Evolutionary conservation across 2,797 vertebrate species (phyloP).

Genomic region (Bufotes viridis): DNA sequence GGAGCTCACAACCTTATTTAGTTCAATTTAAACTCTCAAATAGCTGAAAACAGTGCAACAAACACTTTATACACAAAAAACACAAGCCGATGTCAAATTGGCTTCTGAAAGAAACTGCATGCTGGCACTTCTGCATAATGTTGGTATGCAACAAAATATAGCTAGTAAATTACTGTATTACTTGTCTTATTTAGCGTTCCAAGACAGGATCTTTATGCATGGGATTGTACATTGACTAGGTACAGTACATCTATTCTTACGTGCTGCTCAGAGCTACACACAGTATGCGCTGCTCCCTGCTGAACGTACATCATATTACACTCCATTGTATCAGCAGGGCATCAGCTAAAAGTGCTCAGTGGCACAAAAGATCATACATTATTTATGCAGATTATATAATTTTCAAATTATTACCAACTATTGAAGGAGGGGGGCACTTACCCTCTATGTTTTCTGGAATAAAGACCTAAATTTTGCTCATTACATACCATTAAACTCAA

Average conservation of each 20-base stretch:
- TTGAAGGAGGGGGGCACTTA: not conserved
- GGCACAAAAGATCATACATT: not conserved
- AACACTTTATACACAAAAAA: not conserved
- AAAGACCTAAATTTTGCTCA: not conserved
- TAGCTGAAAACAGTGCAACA: not conserved
- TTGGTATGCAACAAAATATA: not conserved
- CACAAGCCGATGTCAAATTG: not conserved
- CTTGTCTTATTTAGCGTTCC: not conserved
- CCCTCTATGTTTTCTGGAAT: not conserved
- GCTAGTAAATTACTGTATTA: not conserved
- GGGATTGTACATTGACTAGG: slow-evolving; percentile 3
- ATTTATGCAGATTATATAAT: not conserved
- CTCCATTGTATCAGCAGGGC: not conserved
- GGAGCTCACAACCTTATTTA: not conserved
- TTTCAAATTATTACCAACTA: not conserved
- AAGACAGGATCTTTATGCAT: not conserved
- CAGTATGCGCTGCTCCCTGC: not conserved
- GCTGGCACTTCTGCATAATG: not conserved
- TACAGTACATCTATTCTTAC: not conserved
- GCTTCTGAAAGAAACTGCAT: not conserved
- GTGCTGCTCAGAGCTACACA: not conserved
- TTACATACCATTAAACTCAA: not conserved
- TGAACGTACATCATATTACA: slow-evolving; percentile 1
- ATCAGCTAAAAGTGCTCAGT: not conserved
- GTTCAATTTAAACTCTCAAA: slow-evolving; percentile 2